Percentiles rank a stretch among this genome's conserved stretches.
phyloP scores from a whole-genome alignment of 1,140 invertebrate species.

The Lordiphosa clarofinis region DNA sequence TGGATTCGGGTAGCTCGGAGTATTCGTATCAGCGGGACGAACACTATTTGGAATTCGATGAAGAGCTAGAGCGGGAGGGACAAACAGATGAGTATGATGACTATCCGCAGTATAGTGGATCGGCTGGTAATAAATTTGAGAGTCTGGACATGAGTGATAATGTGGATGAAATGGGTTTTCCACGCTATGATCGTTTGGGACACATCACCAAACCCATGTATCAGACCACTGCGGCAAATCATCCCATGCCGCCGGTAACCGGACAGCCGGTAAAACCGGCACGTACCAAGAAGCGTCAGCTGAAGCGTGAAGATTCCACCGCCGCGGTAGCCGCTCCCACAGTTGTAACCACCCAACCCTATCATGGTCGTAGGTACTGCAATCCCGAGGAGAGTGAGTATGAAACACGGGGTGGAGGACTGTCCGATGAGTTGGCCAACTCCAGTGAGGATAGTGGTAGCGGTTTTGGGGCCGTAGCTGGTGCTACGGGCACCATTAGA shows the following conservation, averaged over 20 bases:
- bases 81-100: slow-evolving; percentile 78
- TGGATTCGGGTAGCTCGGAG: slow-evolving; percentile 84
- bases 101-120: slow-evolving; percentile 67
- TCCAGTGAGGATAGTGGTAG: slow-evolving; percentile 75
- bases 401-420: slow-evolving; percentile 59
- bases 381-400: slow-evolving; percentile 76
- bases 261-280: slow-evolving; percentile 74
- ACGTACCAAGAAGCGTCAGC: slow-evolving; percentile 73
- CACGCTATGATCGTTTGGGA: slow-evolving; percentile 82
- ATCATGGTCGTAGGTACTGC: slow-evolving; percentile 66
- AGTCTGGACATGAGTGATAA: slow-evolving; percentile 83
- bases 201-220: slow-evolving; percentile 80
- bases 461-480: slow-evolving; percentile 33
- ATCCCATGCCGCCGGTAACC: slow-evolving; percentile 67
- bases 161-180: slow-evolving; percentile 84
- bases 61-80: slow-evolving; percentile 72
- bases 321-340: slow-evolving; percentile 9
- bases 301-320: slow-evolving; percentile 73
- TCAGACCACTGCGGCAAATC: slow-evolving; percentile 58
- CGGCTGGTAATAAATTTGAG: slow-evolving; percentile 80
- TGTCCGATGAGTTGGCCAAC: slow-evolving; percentile 75
- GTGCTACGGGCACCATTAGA: slow-evolving; percentile 56
- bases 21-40: slow-evolving; percentile 81
- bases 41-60: slow-evolving; percentile 80
- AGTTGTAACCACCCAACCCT: slow-evolving; percentile 32